Base-by-base conservation (phyloP, 2,797 vertebrate species). In the Siniperca scherzeri region DNA sequence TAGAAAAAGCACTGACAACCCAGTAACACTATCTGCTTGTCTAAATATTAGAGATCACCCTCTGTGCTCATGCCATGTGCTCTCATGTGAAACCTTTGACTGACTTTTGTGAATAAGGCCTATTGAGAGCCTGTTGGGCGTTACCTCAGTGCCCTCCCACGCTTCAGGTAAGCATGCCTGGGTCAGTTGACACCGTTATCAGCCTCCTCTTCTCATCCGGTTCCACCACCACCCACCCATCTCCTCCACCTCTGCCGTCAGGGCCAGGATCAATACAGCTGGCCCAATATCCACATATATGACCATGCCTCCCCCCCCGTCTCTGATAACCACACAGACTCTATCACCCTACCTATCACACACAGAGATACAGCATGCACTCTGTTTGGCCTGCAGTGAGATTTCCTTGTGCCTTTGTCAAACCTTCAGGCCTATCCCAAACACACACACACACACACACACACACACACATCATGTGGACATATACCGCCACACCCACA, bases 191-290 rank as follows among this genome's bases (percentile, higher is more conserved):
- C 88, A 84, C 42, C 66, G 76, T 88, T 92, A 93, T 94, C 93
- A 92, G 86, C 83, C 84, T 81, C 80, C 84, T 87, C 75, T 76
- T 80, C 77, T 81, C 89, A 85, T 86, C 91, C 88, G 81, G 91
- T 68, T 86, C 78, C 82, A 78, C 40, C 60, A 77, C 67, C 44
- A 70, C 38, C 50, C 70, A 67, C 21, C 68, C 83, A n/a, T 79
- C 73, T 62, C 82, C 82, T 64, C 87, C 80, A 71, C 81, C 84
- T 80, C 76, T 85, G 83, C 91, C 88, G 90, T 87, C 91, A 92
- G 87, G 88, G 82, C 80, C 81, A 64, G 86, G 91, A 96, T 96
- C 95, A 94, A 96, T 96, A 95, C 91, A 94, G 93, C 93, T 92
- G 93, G 88, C 83, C 88, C 81, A 91, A 87, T 94, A 94, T 94